Percentiles rank a stretch among this genome's conserved stretches.
Conservation (phyloP, 2,888 invertebrate genomes). For the Eristalinus aeneus region DNA sequence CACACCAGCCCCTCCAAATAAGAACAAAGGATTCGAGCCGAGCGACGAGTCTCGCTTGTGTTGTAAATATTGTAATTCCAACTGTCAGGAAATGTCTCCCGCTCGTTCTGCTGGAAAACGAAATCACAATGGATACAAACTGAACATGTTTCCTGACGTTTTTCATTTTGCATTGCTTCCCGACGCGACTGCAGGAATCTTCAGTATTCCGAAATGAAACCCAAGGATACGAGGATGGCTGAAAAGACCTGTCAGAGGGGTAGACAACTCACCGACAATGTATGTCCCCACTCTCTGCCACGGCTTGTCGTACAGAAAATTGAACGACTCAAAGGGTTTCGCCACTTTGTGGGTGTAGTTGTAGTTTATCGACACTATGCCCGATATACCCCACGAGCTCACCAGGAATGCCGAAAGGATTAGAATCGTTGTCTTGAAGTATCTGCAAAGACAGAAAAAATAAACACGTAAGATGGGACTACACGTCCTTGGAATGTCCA, state of each 20-base stretch:
- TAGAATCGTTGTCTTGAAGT: slow-evolving; percentile 84
- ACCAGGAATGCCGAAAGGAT: slow-evolving; percentile 84
- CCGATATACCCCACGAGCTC: slow-evolving; percentile 89
- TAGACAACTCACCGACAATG: slow-evolving; percentile 84
- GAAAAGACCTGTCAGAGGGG: neutral
- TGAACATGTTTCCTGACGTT: slow-evolving; percentile 24
- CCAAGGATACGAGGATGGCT: neutral
- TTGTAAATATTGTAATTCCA: slow-evolving; percentile 26
- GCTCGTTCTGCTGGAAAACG: neutral
- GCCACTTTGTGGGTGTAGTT: slow-evolving; percentile 89
- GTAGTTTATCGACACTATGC: slow-evolving; percentile 87
- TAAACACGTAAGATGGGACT: neutral
- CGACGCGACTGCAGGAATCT: slow-evolving; percentile 26
- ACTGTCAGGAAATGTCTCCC: slow-evolving; percentile 9
- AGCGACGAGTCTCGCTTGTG: neutral
- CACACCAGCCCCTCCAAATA: slow-evolving; percentile 10
- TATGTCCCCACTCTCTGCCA: slow-evolving; percentile 92
- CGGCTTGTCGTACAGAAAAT: slow-evolving; percentile 91
- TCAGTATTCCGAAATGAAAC: slow-evolving; percentile 36
- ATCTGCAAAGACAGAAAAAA: slow-evolving; percentile 79
- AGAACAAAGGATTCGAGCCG: slow-evolving; percentile 3
- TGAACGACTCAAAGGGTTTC: slow-evolving; percentile 91
- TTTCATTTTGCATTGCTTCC: slow-evolving; percentile 26
- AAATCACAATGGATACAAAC: slow-evolving; percentile 14
- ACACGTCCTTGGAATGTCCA: neutral